phyloP scores from a whole-genome alignment of 2,888 invertebrate genomes.

The Pandemis cinnamomeana region DNA sequence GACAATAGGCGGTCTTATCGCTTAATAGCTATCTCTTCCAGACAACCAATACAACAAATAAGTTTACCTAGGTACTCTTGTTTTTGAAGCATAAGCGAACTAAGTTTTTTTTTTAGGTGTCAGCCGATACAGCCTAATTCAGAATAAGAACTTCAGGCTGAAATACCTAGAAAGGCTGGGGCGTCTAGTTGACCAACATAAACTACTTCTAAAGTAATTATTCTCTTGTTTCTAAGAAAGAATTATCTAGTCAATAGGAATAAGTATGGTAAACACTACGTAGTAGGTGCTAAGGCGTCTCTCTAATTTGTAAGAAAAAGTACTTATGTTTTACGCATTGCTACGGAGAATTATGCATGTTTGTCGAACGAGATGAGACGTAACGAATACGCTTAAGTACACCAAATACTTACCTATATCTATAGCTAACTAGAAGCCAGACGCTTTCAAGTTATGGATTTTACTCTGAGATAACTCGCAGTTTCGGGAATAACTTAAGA shows the following conservation, averaged over 20 bases:
- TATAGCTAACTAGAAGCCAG: conserved; percentile 6
- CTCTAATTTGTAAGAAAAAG: neutral
- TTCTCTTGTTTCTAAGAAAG: neutral
- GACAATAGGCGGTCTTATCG: too few species aligned
- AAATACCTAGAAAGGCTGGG: conserved; percentile 61
- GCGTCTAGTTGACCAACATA: conserved; percentile 68
- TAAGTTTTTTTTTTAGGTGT: conserved; percentile 52
- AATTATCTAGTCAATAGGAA: neutral
- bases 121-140: conserved; percentile 49
- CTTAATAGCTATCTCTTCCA: too few species aligned
- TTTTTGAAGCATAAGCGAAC: too few species aligned
- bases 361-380: conserved; percentile 11
- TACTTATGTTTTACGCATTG: neutral
- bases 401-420: neutral
- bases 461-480: conserved; percentile 17
- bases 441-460: conserved; percentile 16
- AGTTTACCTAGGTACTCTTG: too few species aligned
- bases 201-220: conserved; percentile 64
- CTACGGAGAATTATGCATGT: neutral
- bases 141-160: conserved; percentile 54
- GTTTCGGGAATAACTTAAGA: conserved; percentile 28
- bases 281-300: neutral
- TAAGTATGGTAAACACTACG: neutral
- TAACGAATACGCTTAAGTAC: conserved; percentile 6
- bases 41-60: too few species aligned